Evolutionary conservation across 2,797 vertebrate genomes (phyloP).

Genomic region (Acanthornis magna): DNA sequence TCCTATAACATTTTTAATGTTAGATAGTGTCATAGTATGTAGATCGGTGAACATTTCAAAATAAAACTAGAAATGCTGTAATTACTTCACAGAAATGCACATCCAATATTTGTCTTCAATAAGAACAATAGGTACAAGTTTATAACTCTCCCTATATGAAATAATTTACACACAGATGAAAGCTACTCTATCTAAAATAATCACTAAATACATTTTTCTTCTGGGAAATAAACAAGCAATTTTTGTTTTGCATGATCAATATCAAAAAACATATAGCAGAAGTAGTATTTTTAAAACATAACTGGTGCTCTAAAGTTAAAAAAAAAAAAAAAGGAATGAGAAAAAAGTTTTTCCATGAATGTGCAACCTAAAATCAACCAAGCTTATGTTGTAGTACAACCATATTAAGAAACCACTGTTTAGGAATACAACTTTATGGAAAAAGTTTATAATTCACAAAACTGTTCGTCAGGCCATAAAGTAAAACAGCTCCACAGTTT

Average conservation of each 20-base stretch:
- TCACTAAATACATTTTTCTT: conserved; percentile 84
- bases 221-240: conserved; percentile 86
- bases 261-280: conserved; percentile 77
- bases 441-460: conserved; percentile 80
- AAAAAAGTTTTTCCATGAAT: conserved; percentile 73
- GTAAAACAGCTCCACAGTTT: conserved; percentile 80
- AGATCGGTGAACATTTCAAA: conserved; percentile 78
- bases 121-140: conserved; percentile 82
- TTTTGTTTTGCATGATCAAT: conserved; percentile 82
- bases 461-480: conserved; percentile 79
- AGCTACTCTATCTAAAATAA: conserved; percentile 87
- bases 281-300: conserved; percentile 80
- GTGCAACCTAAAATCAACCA: conserved; percentile 80
- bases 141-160: conserved; percentile 81
- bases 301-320: conserved; percentile 66
- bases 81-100: conserved; percentile 84
- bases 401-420: conserved; percentile 81
- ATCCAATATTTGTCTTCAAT: conserved; percentile 78
- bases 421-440: conserved; percentile 79
- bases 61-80: conserved; percentile 79
- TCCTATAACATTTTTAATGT: conserved; percentile 73
- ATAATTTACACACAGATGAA: conserved; percentile 89
- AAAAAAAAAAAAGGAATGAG: not conserved
- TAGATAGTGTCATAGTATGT: conserved; percentile 73
- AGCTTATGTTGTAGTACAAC: conserved; percentile 80